Percentiles rank a stretch among this genome's conserved stretches.
These are phyloP conservation scores for Lagodon rhomboides DNA, from an alignment of 2,797 vertebrate species.

Conservation along the genomic window DNA sequence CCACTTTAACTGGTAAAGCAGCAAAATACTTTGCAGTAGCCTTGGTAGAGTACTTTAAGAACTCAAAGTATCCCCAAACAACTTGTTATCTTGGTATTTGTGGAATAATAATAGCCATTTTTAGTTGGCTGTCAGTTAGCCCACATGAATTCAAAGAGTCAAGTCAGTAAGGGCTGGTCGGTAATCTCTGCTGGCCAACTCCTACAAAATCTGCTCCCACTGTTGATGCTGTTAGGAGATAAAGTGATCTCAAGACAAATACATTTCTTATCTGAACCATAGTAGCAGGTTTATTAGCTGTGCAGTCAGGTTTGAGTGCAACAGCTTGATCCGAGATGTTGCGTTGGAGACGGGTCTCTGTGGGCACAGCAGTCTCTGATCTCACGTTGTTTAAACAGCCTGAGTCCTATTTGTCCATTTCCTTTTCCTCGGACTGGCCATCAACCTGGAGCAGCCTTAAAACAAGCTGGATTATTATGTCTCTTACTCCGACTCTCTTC, in stretches of 20 bases:
- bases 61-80: conserved; percentile 14
- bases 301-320: not conserved
- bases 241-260: not conserved
- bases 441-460: too few species aligned
- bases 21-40: not conserved
- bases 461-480: too few species aligned
- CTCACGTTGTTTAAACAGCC: too few species aligned
- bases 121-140: conserved; percentile 24
- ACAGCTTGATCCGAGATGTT: not conserved
- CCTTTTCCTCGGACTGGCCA: too few species aligned
- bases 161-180: conserved; percentile 17
- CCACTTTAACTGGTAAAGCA: too few species aligned
- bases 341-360: too few species aligned
- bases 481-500: too few species aligned
- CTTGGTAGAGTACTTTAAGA: conserved; percentile 11
- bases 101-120: conserved; percentile 11
- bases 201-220: not conserved
- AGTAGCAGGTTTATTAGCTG: not conserved
- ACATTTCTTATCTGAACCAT: not conserved
- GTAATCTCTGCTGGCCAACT: conserved; percentile 29
- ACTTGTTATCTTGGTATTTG: not conserved
- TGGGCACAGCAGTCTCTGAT: too few species aligned
- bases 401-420: too few species aligned
- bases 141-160: conserved; percentile 33
- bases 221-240: not conserved